phyloP scores from a whole-genome alignment of 2,797 vertebrate genomes.

The Heterohyrax brucei region DNA sequence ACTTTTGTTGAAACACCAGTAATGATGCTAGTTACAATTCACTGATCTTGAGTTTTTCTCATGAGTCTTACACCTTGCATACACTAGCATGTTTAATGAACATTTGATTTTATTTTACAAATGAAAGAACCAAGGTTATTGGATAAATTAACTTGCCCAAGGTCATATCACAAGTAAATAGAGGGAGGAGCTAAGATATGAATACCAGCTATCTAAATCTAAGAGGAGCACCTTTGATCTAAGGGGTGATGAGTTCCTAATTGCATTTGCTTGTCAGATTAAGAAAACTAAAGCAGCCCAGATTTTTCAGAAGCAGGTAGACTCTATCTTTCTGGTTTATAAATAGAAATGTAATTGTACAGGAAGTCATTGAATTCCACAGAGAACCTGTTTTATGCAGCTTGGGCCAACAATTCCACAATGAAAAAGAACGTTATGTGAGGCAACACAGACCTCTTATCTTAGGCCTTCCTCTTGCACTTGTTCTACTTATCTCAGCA shows the following conservation, averaged over 20 bases:
- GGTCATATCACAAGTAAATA: neutral
- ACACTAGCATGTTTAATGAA: neutral
- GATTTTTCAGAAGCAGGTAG: neutral
- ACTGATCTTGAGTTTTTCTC: neutral
- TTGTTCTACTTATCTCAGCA: conserved; percentile 21
- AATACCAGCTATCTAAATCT: neutral
- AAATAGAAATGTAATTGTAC: neutral
- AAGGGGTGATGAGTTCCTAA: neutral
- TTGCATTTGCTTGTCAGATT: neutral
- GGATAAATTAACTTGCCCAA: neutral
- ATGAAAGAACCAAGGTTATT: neutral
- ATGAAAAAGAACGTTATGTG: neutral
- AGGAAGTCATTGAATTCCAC: neutral
- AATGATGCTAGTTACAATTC: neutral
- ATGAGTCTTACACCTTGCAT: neutral
- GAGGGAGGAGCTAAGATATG: neutral
- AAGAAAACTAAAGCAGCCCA: neutral
- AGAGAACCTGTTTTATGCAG: neutral
- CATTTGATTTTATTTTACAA: neutral
- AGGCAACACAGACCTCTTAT: neutral
- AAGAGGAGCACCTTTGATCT: neutral
- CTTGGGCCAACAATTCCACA: neutral
- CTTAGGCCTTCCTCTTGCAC: neutral
- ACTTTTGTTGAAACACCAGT: neutral
- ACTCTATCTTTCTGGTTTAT: neutral